Evolutionary conservation across 2,888 invertebrate genomes (phyloP), one percentile per base, ranked within the genome.

Genomic region (Drosophila paracracens): DNA sequence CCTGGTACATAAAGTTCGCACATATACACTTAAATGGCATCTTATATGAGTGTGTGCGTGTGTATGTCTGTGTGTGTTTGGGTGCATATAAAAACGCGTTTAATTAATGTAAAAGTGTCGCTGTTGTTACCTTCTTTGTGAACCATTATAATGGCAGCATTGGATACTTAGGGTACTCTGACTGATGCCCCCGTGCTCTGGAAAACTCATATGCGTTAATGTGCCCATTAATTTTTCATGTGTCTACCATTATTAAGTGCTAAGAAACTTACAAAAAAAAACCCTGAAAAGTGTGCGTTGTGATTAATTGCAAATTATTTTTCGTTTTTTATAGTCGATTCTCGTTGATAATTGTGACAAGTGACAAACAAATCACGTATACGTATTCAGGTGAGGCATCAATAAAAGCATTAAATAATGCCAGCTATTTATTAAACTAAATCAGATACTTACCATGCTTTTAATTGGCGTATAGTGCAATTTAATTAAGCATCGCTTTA

Each of bases 41-140:
- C 46, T 64, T 50, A 31, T 18, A 33, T 65, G 66, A 31, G 27
- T 51, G 38, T 21, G 65, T 63, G 13, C 21, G 6, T n/a, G 6
- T 13, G 7, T 43, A 13, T 21, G 43, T 40, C 10, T 33, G 13
- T 40, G 21, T 38, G 57, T 60, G 56, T 59, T 53, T 69, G 68
- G 66, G 53, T 79, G 86, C 85, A 75, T 77, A 88, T 76, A 88
- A 88, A 90, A 88, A 82, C 78, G 86, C 83, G 90, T 90, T 86
- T 86, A 86, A 90, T 90, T 86, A 90, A 82, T 90, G 81, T 80
- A 72, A 86, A 90, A 90, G 88, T 86, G 84, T 83, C 78, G 80
- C 76, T 52, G 74, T 56, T 70, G 71, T 59, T 64, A 69, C 68
- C 72, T 58, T 59, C 81, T 69, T 81, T 69, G 69, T 61, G 68